A percentile compares a stretch with the other conserved stretches of the same genome.
Conservation (phyloP, 2,113 vertebrate species). For the Pheucticus melanocephalus region DNA sequence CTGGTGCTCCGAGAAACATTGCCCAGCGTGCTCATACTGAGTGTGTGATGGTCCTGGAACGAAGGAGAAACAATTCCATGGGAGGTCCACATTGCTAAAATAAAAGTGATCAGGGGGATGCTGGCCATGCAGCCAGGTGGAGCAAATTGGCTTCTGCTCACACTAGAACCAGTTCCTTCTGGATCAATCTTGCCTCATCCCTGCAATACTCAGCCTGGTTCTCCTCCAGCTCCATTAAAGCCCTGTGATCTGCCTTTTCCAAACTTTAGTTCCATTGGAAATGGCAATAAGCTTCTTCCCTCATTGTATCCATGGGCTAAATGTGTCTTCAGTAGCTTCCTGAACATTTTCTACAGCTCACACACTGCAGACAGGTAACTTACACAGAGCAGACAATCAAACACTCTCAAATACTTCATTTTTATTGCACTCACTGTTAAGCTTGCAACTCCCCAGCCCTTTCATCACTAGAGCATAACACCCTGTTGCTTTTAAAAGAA, state of each 20-base stretch:
- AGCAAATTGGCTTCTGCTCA: background rate
- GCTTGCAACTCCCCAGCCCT: background rate
- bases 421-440: background rate
- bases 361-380: background rate
- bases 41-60: background rate
- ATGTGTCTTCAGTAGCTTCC: background rate
- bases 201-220: background rate
- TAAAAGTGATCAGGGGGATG: background rate
- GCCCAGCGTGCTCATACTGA: background rate
- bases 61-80: background rate
- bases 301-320: background rate
- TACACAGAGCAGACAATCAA: background rate
- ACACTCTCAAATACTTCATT: background rate
- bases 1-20: background rate
- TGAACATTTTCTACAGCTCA: background rate
- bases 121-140: background rate
- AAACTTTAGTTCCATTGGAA: background rate
- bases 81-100: background rate
- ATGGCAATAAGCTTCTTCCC: background rate
- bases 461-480: background rate
- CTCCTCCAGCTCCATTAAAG: background rate
- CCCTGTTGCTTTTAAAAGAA: background rate
- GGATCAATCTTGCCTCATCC: background rate
- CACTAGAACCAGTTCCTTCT: background rate
- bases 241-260: background rate